phyloP scores from a whole-genome alignment of 2,797 vertebrate genomes.

The Decapterus maruadsi region DNA sequence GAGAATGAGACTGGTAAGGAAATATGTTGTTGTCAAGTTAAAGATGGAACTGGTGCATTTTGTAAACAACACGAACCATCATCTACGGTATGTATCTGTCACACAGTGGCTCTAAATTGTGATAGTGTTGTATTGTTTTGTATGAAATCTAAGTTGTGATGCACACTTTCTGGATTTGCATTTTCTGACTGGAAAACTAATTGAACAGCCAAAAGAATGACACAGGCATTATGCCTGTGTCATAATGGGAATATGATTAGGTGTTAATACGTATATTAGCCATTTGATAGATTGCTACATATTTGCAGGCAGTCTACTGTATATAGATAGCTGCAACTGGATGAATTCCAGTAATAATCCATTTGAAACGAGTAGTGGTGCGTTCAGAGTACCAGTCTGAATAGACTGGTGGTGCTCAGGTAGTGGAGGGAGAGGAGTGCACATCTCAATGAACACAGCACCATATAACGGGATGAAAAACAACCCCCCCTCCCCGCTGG shows the following conservation, averaged over 20 bases:
- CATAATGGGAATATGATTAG: background rate
- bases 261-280: slow-evolving; percentile 6
- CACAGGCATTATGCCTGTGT: too few relatives aligned
- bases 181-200: background rate
- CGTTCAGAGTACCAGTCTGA: slow-evolving; percentile 27
- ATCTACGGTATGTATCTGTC: background rate
- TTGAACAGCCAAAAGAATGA: too few relatives aligned
- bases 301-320: slow-evolving; percentile 1
- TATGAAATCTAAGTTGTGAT: background rate
- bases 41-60: slow-evolving; percentile 1
- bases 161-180: background rate
- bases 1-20: slow-evolving; percentile 26
- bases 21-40: slow-evolving; percentile 28
- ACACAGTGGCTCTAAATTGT: background rate
- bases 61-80: slow-evolving; percentile 7
- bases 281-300: slow-evolving; percentile 7
- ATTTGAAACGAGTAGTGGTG: slow-evolving; percentile 46
- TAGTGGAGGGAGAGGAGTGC: slow-evolving; percentile 26
- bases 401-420: too few relatives aligned
- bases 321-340: slow-evolving; percentile 19
- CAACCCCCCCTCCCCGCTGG: slow-evolving; percentile 34
- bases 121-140: background rate
- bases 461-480: slow-evolving; percentile 55
- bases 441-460: slow-evolving; percentile 41
- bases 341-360: slow-evolving; percentile 55